Evolutionary conservation across 2,113 vertebrate species (phyloP).

Genomic region (Cnemophilus loriae): DNA sequence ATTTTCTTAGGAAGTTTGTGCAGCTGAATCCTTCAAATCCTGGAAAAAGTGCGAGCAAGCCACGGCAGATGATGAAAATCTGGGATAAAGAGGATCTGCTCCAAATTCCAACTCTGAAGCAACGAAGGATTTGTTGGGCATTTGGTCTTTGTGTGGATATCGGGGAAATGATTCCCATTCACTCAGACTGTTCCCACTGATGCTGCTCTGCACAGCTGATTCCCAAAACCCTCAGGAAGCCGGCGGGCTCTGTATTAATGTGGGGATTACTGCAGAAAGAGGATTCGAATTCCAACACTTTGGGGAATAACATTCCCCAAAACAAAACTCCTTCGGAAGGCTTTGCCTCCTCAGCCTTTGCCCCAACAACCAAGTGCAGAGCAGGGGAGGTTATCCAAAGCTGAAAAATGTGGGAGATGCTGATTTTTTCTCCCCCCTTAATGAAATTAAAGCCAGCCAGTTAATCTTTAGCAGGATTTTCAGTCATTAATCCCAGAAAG

Average conservation of each 20-base stretch:
- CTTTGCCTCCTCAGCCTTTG: neutral
- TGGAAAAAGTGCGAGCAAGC: neutral
- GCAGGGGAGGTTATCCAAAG: neutral
- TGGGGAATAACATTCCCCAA: neutral
- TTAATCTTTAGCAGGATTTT: constrained; percentile 61
- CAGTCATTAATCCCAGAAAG: constrained; percentile 55
- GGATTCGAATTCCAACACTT: neutral
- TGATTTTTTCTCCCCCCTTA: neutral
- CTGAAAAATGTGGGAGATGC: neutral
- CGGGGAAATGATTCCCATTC: neutral
- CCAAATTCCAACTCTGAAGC: neutral
- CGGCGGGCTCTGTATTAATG: neutral
- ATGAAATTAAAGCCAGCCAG: constrained; percentile 53
- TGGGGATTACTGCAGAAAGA: neutral
- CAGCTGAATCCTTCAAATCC: neutral
- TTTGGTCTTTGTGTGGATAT: neutral
- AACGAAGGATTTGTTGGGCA: neutral
- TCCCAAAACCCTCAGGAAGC: neutral
- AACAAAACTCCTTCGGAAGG: neutral
- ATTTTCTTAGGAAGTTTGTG: neutral
- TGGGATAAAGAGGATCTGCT: neutral
- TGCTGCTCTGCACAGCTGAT: neutral
- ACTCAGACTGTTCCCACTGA: neutral
- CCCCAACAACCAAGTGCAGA: neutral
- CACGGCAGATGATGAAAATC: neutral